A percentile compares a stretch with the other conserved stretches of the same genome.
Conservation (phyloP, 2,888 invertebrate species). For the Drosophila anomalata region DNA sequence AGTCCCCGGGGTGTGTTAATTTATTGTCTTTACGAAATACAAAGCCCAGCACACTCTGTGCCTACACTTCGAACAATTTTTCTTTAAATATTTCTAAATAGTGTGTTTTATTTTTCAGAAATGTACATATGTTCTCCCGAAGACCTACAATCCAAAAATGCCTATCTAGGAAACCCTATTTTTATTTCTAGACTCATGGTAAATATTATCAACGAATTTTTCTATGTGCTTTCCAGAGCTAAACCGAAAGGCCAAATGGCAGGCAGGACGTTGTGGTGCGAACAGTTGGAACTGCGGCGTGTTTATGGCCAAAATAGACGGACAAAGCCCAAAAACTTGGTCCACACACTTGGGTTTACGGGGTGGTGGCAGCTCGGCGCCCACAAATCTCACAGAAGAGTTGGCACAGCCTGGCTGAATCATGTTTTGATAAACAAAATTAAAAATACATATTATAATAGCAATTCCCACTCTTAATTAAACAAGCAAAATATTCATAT, state of each 20-base stretch:
- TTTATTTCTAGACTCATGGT: too few species aligned
- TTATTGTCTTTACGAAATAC: constrained; percentile 51
- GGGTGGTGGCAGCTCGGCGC: constrained; percentile 20
- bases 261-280: constrained; percentile 24
- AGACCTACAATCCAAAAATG: too few species aligned
- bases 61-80: constrained; percentile 1
- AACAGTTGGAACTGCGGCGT: constrained; percentile 28
- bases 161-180: too few species aligned
- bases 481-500: constrained; percentile 32
- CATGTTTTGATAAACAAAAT: constrained; percentile 34
- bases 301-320: constrained; percentile 26
- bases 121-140: too few species aligned
- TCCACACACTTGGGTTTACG: background rate
- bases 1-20: constrained; percentile 51
- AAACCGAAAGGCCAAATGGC: background rate
- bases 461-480: constrained; percentile 34
- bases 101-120: too few species aligned
- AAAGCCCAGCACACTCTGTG: constrained; percentile 24
- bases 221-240: constrained; percentile 4
- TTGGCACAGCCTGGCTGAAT: constrained; percentile 4
- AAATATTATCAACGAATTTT: background rate
- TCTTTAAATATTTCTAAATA: background rate
- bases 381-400: constrained; percentile 18
- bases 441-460: constrained; percentile 27
- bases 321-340: constrained; percentile 9